Conservation (phyloP, 64 coral and sea anemone genomes). For the Montipora foliosa region DNA sequence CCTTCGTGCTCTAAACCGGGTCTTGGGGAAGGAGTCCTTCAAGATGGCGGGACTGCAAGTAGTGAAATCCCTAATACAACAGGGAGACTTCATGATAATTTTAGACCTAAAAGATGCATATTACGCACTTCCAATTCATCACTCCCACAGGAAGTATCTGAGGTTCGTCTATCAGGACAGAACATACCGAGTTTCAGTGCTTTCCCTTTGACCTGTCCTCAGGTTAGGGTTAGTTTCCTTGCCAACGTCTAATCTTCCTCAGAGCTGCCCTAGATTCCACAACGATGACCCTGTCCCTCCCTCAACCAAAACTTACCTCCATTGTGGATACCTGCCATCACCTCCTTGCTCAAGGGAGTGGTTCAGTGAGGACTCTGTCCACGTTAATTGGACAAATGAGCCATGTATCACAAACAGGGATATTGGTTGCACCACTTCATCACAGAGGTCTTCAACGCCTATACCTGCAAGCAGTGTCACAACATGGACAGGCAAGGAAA, state of each 20-base stretch:
- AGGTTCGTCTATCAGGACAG: constrained; percentile 16
- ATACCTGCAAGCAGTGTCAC: background rate
- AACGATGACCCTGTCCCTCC: constrained; percentile 23
- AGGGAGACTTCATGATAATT: too few species aligned
- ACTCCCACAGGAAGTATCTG: constrained; percentile 6
- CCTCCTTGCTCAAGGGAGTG: background rate
- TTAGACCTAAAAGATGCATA: too few species aligned
- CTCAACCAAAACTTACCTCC: background rate
- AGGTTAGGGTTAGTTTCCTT: background rate
- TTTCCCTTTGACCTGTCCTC: constrained; percentile 27
- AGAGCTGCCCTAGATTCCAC: constrained; percentile 7
- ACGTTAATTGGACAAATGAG: constrained; percentile 38
- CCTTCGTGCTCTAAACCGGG: too few species aligned
- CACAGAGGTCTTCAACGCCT: constrained; percentile 29
- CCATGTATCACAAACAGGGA: constrained; percentile 23
- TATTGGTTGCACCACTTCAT: constrained; percentile 42
- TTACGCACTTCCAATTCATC: background rate
- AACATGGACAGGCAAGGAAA: background rate
- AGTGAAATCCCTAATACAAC: too few species aligned
- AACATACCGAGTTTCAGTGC: constrained; percentile 22
- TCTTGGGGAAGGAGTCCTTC: too few species aligned
- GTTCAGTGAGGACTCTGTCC: background rate
- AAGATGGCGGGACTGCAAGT: too few species aligned
- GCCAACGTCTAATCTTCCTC: constrained; percentile 16
- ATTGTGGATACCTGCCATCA: constrained; percentile 1